phyloP scores from a whole-genome alignment of 2,797 vertebrate species.

The Anabacerthia variegaticeps region DNA sequence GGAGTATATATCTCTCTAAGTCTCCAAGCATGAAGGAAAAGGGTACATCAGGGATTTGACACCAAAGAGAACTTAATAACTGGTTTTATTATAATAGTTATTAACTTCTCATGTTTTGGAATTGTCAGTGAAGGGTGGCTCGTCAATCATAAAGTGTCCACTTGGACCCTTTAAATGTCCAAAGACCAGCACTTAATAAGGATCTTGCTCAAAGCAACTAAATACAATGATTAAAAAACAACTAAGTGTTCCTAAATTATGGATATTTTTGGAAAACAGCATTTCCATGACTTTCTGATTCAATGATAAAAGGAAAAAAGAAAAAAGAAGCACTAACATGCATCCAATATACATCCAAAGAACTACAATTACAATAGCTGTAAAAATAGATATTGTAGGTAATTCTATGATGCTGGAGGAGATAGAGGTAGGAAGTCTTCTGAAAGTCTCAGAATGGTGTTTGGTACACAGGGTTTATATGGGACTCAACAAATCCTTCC shows the following conservation, averaged over 20 bases:
- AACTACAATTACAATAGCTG: background rate
- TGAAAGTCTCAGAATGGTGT: background rate
- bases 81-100: background rate
- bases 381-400: background rate
- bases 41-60: background rate
- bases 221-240: background rate
- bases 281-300: background rate
- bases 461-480: background rate
- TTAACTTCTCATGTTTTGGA: constrained; percentile 21
- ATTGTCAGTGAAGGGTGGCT: constrained; percentile 13
- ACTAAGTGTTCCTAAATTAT: background rate
- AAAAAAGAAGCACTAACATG: background rate
- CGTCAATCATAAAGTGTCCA: background rate
- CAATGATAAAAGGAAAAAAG: background rate
- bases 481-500: background rate
- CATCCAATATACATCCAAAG: background rate
- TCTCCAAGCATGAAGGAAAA: constrained; percentile 20
- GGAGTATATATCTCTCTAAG: background rate
- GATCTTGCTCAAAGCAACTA: background rate
- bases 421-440: background rate
- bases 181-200: background rate
- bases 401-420: background rate
- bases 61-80: constrained; percentile 8
- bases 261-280: background rate
- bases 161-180: background rate